Evolutionary conservation across 2,888 invertebrate species (phyloP).

Genomic region (Leucophenga montana): DNA sequence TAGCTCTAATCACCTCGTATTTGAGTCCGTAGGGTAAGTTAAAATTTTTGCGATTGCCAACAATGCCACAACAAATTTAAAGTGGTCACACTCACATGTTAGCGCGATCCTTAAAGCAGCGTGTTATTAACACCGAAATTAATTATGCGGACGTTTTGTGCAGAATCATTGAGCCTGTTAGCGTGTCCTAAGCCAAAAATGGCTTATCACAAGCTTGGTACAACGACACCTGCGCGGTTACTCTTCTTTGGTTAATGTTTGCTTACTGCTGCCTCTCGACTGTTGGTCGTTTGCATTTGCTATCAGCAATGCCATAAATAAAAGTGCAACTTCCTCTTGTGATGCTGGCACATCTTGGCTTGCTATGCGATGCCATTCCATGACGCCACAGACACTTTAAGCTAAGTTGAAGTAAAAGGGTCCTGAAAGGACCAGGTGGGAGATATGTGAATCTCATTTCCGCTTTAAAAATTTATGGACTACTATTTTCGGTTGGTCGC

Average conservation of each 20-base stretch:
- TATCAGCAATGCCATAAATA: constrained; percentile 6
- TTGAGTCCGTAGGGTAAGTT: too few relatives aligned
- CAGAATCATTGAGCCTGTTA: too few relatives aligned
- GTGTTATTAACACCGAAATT: too few relatives aligned
- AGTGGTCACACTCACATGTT: too few relatives aligned
- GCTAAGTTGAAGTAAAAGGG: background rate
- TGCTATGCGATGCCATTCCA: background rate
- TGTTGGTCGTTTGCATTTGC: constrained; percentile 1
- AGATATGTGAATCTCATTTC: too few relatives aligned
- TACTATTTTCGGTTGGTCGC: too few relatives aligned
- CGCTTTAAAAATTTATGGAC: too few relatives aligned
- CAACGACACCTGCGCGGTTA: background rate
- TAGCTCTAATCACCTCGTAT: too few relatives aligned
- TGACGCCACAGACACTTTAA: background rate
- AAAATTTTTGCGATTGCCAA: too few relatives aligned
- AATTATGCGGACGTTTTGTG: too few relatives aligned
- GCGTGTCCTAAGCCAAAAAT: background rate
- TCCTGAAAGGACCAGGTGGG: background rate
- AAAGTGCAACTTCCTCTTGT: background rate
- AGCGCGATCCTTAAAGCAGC: too few relatives aligned
- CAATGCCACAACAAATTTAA: too few relatives aligned
- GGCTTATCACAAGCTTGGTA: background rate
- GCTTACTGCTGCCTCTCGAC: background rate
- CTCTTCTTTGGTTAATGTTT: background rate
- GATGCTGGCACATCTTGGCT: background rate